phyloP scores from a whole-genome alignment of 2,113 vertebrate species.

The Tympanuchus pallidicinctus region DNA sequence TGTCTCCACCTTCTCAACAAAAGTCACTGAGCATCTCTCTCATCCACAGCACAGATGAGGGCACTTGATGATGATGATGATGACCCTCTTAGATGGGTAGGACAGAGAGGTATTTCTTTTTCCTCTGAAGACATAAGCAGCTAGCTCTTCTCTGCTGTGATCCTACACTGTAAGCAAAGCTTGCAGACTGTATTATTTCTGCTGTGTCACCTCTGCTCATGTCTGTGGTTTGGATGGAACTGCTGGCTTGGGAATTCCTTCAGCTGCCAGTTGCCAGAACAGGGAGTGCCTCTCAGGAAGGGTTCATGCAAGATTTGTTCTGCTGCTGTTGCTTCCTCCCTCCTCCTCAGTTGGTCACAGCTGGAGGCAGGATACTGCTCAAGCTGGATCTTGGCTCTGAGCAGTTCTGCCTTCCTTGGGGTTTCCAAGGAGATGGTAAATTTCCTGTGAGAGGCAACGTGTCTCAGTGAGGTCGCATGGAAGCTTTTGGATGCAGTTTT shows the following conservation, averaged over 20 bases:
- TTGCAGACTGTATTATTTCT: not conserved
- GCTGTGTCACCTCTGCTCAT: not conserved
- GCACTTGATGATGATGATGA: too few relatives aligned
- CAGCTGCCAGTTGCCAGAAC: not conserved
- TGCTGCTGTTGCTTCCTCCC: not conserved
- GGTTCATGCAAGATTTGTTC: not conserved
- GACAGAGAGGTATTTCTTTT: not conserved
- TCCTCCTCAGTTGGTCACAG: not conserved
- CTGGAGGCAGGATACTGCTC: not conserved
- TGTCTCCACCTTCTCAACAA: not conserved
- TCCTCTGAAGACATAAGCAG: not conserved
- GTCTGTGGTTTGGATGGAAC: not conserved
- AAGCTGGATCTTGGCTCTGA: not conserved
- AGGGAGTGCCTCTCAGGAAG: conserved; percentile 13
- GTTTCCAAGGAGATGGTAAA: not conserved
- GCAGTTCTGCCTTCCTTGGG: not conserved
- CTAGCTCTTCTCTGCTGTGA: not conserved
- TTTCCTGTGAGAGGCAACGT: not conserved
- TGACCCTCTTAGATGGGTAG: too few relatives aligned
- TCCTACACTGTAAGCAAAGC: not conserved
- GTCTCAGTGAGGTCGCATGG: rapidly evolving
- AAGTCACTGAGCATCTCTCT: not conserved
- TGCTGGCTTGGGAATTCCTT: not conserved
- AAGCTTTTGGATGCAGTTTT: not conserved
- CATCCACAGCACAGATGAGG: too few relatives aligned